A percentile compares a stretch with the other conserved stretches of the same genome.
Conservation (phyloP, 2,888 invertebrate species). For the Galerucella nymphaeae region DNA sequence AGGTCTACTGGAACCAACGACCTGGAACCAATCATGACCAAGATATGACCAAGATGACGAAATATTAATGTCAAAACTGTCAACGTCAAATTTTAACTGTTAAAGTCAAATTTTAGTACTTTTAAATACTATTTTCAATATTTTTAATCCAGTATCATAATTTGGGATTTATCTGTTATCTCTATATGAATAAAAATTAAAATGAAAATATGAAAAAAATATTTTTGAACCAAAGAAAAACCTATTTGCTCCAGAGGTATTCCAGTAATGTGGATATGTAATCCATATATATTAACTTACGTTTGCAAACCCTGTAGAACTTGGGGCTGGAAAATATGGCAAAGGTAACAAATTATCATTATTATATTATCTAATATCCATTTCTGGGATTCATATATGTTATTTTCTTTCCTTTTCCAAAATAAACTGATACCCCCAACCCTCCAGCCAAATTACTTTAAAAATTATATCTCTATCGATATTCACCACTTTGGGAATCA, state of each 20-base stretch:
- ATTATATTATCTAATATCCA: no score
- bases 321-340: not conserved
- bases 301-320: not conserved
- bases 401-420: no score
- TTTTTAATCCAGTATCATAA: not conserved
- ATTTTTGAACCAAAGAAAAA: not conserved
- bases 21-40: no score
- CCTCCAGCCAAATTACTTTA: no score
- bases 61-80: not conserved
- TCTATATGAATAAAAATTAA: not conserved
- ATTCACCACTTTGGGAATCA: no score
- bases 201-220: not conserved
- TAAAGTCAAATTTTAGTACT: not conserved
- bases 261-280: slow-evolving; percentile 1
- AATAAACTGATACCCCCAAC: no score
- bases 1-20: no score
- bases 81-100: not conserved
- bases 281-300: not conserved
- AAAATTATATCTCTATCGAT: no score
- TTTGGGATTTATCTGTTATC: not conserved
- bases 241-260: not conserved
- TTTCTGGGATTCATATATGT: no score
- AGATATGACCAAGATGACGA: no score
- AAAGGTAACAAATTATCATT: not conserved
- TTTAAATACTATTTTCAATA: not conserved